These are phyloP conservation scores for Apus apus DNA, from an alignment of 2,113 vertebrate species.

Conservation along the genomic window DNA sequence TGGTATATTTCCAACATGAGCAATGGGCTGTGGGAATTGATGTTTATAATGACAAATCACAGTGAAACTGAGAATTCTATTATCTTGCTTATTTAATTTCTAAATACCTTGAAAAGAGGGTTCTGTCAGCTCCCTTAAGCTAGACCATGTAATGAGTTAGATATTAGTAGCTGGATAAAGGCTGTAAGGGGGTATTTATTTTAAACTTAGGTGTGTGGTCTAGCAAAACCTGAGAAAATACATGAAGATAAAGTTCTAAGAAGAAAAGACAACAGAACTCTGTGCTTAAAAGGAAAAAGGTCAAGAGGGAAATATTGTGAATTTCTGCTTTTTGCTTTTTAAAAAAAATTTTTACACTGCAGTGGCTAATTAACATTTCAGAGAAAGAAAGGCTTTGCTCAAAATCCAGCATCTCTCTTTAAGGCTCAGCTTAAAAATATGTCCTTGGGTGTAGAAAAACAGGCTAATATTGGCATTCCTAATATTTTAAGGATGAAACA, in stretches of 20 bases:
- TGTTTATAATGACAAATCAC: not conserved
- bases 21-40: too few relatives aligned
- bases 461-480: conserved; percentile 16
- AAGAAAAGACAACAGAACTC: not conserved
- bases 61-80: not conserved
- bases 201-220: not conserved
- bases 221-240: not conserved
- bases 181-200: not conserved
- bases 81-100: not conserved
- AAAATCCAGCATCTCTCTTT: not conserved
- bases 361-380: conserved; percentile 41
- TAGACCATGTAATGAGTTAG: not conserved
- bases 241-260: not conserved
- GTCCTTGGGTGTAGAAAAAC: not conserved
- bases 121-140: not conserved
- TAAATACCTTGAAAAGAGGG: not conserved
- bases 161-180: not conserved
- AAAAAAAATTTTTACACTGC: not conserved
- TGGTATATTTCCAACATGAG: not conserved
- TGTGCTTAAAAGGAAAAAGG: not conserved
- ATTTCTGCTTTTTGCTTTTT: not conserved
- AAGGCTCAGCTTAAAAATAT: not conserved
- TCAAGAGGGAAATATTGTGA: not conserved
- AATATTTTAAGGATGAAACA: not conserved
- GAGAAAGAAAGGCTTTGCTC: not conserved